Evolutionary conservation across 1,140 invertebrate species (phyloP).

Genomic region (Parasteatoda tepidariorum): DNA sequence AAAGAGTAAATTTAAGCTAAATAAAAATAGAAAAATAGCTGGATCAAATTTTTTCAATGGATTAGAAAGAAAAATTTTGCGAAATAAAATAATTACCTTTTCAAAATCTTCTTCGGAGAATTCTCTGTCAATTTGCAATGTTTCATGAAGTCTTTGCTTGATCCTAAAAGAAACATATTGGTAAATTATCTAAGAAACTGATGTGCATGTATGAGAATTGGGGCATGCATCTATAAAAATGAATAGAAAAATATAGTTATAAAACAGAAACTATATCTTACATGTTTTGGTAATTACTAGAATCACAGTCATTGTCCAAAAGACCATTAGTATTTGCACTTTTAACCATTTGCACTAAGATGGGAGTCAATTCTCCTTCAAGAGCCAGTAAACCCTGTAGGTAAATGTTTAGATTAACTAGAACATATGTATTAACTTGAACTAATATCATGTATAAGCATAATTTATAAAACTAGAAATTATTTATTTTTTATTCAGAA

Average conservation of each 20-base stretch:
- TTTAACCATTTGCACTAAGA: constrained; percentile 99
- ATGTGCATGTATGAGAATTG: too few relatives aligned
- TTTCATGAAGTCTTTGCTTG: constrained; percentile 91
- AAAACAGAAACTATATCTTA: constrained; percentile 72
- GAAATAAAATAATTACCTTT: constrained; percentile 67
- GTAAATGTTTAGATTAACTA: too few relatives aligned
- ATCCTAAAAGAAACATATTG: constrained; percentile 76
- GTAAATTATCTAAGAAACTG: neutral
- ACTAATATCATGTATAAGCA: neutral
- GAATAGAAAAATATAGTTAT: neutral
- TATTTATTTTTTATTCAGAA: too few relatives aligned
- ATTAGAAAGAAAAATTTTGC: too few relatives aligned
- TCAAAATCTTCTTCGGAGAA: constrained; percentile 87
- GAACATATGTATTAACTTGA: too few relatives aligned
- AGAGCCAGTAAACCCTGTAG: constrained; percentile 85
- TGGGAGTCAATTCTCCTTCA: constrained; percentile 98
- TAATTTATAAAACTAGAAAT: neutral
- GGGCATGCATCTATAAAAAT: neutral
- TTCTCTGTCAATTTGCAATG: constrained; percentile 91
- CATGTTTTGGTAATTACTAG: constrained; percentile 95
- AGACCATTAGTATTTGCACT: constrained; percentile 98
- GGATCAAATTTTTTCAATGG: too few relatives aligned
- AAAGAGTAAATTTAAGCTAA: neutral
- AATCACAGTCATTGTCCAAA: constrained; percentile 97
- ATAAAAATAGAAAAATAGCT: too few relatives aligned